Evolutionary conservation across 2,113 vertebrate species (phyloP).

Genomic region (Camelus bactrianus): DNA sequence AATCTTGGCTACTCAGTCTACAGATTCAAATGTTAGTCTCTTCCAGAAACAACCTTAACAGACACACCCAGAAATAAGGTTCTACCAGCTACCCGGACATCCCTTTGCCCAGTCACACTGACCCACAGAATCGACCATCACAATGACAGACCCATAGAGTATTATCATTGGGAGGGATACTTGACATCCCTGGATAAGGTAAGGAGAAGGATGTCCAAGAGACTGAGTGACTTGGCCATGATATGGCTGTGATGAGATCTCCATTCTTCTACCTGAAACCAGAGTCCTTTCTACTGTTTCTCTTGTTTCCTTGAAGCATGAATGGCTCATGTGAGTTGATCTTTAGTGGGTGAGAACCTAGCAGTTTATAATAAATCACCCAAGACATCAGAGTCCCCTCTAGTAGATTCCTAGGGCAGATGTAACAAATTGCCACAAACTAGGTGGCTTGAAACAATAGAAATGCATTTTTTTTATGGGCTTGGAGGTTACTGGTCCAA

Average conservation of each 20-base stretch:
- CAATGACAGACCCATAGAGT: not conserved
- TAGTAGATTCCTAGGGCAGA: too few species aligned
- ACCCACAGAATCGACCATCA: not conserved
- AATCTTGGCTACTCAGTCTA: not conserved
- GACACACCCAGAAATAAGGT: not conserved
- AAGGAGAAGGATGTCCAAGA: not conserved
- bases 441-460: not conserved
- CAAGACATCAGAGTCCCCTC: not conserved
- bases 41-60: not conserved
- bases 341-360: not conserved
- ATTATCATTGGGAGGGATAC: not conserved
- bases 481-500: not conserved
- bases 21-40: not conserved
- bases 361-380: not conserved
- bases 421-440: not conserved
- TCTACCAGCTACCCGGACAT: not conserved
- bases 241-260: rapidly evolving
- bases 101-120: not conserved
- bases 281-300: not conserved
- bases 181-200: too few species aligned
- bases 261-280: not conserved
- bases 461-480: not conserved
- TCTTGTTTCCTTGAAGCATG: not conserved
- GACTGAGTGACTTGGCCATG: too few species aligned
- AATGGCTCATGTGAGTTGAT: not conserved